Conservation (phyloP, 2,797 vertebrate genomes). For the Pipistrellus nathusii region DNA sequence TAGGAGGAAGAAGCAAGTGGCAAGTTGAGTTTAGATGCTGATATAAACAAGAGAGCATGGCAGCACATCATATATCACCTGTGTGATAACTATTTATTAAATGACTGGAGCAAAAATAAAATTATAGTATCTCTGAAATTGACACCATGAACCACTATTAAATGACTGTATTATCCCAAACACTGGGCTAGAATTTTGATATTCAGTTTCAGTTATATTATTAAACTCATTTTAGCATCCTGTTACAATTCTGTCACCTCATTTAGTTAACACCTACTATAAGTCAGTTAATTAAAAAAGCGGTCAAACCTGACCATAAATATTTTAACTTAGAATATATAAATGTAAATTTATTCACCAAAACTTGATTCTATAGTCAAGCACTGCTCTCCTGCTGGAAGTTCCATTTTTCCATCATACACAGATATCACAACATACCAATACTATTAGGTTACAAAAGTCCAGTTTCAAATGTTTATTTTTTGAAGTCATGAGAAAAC, state of each 20-base stretch:
- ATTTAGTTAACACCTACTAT: background rate
- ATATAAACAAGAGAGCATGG: background rate
- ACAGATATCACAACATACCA: background rate
- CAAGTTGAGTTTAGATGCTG: background rate
- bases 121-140: background rate
- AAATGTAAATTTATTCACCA: slow-evolving; percentile 38
- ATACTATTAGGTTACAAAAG: background rate
- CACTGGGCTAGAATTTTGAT: slow-evolving; percentile 43
- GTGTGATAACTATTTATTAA: background rate
- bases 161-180: slow-evolving; percentile 4
- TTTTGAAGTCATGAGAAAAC: background rate
- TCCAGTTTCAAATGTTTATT: background rate
- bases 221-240: slow-evolving; percentile 27
- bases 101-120: background rate
- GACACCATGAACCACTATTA: background rate
- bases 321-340: slow-evolving; percentile 27
- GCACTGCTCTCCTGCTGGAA: background rate
- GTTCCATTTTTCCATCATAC: background rate
- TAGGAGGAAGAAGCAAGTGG: no score
- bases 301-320: slow-evolving; percentile 31
- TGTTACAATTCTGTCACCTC: background rate
- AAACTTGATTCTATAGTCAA: background rate
- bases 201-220: slow-evolving; percentile 22
- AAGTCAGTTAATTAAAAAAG: slow-evolving; percentile 45
- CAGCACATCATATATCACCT: background rate